These are phyloP conservation scores for Schizothorax lantsangensis DNA, from an alignment of 2,797 vertebrate genomes.

Conservation along the genomic window DNA sequence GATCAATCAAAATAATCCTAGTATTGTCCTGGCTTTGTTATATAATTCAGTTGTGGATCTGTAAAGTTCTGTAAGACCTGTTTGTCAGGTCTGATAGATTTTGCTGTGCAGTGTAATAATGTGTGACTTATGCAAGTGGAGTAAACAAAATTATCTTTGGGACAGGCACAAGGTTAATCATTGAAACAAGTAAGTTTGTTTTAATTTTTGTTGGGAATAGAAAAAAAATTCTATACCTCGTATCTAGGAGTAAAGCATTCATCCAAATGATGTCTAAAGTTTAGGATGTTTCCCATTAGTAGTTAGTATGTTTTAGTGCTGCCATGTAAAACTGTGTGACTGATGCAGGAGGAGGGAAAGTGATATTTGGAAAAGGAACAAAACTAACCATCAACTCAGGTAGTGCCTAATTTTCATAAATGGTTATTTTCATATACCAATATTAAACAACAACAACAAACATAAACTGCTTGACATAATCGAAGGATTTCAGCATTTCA, in stretches of 20 bases:
- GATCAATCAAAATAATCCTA: background rate
- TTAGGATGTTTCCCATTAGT: background rate
- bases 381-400: conserved; percentile 40
- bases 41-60: background rate
- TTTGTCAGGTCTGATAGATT: background rate
- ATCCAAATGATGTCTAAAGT: background rate
- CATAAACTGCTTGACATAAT: background rate
- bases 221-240: background rate
- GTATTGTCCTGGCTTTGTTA: background rate
- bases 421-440: background rate
- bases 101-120: conserved; percentile 11
- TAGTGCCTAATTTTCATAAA: conserved; percentile 16
- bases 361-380: conserved; percentile 49
- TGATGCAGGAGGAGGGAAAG: conserved; percentile 18
- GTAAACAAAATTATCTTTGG: conserved; percentile 53
- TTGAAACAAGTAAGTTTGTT: conserved; percentile 53
- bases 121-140: conserved; percentile 53
- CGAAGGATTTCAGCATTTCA: background rate
- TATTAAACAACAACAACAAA: too few species aligned
- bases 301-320: conserved; percentile 14
- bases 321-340: conserved; percentile 12
- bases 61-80: background rate
- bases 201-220: background rate
- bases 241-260: background rate
- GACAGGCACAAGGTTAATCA: conserved; percentile 43